Conservation (phyloP, 35 echinoderm and acorn worm species). For the Lytechinus variegatus region DNA sequence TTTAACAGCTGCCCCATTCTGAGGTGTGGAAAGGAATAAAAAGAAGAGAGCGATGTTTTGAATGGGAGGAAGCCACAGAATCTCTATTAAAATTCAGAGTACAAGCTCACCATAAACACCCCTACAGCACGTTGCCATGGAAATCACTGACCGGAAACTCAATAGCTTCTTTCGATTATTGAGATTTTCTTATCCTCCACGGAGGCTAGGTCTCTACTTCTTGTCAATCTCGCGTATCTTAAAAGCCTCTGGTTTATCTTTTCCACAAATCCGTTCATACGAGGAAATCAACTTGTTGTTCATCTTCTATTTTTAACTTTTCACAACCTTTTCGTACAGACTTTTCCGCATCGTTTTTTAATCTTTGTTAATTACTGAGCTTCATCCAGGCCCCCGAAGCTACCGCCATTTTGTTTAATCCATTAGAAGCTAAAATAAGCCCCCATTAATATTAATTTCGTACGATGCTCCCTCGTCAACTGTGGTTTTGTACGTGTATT, state of each 20-base stretch:
- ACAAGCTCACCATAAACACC: neutral
- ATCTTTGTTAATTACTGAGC: too few species aligned
- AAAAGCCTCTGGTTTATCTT: neutral
- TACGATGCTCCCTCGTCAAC: too few species aligned
- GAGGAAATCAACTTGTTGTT: neutral
- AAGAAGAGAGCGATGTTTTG: neutral
- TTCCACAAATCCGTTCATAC: neutral
- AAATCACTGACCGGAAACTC: slow-evolving; percentile 57
- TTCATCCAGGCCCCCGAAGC: too few species aligned
- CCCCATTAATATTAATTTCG: too few species aligned
- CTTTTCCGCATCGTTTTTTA: neutral
- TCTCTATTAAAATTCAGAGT: neutral
- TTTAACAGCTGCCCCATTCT: slow-evolving; percentile 42
- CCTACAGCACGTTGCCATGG: slow-evolving; percentile 40
- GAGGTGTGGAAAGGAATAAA: neutral
- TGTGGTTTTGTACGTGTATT: too few species aligned
- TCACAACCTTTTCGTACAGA: neutral
- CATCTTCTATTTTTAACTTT: neutral
- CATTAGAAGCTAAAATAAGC: too few species aligned
- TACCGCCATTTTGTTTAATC: too few species aligned
- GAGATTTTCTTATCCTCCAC: slow-evolving; percentile 24
- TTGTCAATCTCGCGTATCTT: neutral
- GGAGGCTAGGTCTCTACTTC: neutral
- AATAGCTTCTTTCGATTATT: slow-evolving; percentile 44
- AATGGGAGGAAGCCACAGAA: neutral